Conservation (phyloP, 2,113 vertebrate genomes). For the Chrysochloris asiatica region DNA sequence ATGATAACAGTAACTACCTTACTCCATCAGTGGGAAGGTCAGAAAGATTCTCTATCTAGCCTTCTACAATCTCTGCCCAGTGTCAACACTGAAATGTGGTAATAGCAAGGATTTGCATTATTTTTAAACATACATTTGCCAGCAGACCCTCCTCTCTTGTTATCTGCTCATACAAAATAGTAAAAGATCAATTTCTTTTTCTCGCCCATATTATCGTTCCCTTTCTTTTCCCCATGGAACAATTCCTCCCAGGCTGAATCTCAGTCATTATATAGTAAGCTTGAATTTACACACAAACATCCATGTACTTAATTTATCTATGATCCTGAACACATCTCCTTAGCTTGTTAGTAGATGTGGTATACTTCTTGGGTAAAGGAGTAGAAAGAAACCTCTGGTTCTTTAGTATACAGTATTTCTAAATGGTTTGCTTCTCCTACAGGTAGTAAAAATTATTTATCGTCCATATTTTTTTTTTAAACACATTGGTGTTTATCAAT, state of each 20-base stretch:
- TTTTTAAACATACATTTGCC: not conserved
- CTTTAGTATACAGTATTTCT: not conserved
- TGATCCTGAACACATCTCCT: not conserved
- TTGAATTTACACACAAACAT: not conserved
- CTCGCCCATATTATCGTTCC: not conserved
- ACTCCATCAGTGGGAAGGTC: not conserved
- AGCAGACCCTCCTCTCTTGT: not conserved
- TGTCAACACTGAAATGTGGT: not conserved
- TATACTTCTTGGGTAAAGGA: not conserved
- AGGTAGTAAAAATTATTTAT: not conserved
- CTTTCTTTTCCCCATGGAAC: not conserved
- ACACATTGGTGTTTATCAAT: not conserved
- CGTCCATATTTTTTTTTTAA: not conserved
- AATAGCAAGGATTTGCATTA: not conserved
- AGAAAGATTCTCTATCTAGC: not conserved
- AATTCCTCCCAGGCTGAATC: not conserved
- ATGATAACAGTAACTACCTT: not conserved
- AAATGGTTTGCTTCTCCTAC: not conserved
- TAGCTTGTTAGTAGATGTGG: not conserved
- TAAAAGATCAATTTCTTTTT: constrained; percentile 24
- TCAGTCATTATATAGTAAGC: not conserved
- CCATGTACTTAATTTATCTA: not conserved
- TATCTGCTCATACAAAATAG: not conserved
- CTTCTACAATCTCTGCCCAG: not conserved
- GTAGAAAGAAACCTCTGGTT: not conserved